Base-by-base conservation (phyloP, 2,797 vertebrate species). In the Eospalax fontanierii region DNA sequence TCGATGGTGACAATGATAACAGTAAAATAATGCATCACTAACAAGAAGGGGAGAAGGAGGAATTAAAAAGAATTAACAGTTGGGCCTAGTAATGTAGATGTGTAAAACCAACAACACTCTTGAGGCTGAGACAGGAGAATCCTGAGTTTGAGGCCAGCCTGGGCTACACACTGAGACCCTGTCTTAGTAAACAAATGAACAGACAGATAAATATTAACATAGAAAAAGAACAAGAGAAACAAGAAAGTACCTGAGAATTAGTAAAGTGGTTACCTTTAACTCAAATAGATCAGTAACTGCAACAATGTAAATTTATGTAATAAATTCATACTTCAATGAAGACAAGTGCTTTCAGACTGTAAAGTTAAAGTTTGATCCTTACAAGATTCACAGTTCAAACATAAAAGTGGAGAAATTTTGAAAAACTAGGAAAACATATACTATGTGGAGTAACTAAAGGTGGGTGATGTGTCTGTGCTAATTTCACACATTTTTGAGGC, bases 231-330 rank as follows among this genome's bases (percentile, higher is more conserved):
- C 19, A 3, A 8, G 30, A 5, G 33, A 46, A 59, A 82, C 65
- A 74, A 68, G 38, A 61, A 84, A 93, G 87, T 7, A 76, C n/a
- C 76, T 9, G 74, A 35, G n/a, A 70, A 74, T 90, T 54, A 54
- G 50, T 54, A 54, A 54, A 54, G 14, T 54, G 50, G 12, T 54
- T 9, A 54, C 46, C 46, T 46, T 46, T 46, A 54, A 54, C 50
- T 9, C 50, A 54, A 54, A 54, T 5, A 46, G 46, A 46, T 46
- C 46, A 46, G 46, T 46, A 46, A 46, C 46, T 54, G 50, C 14
- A 54, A 54, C 50, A 54, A 54, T 15, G 50, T 54, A 54, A 54
- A 54, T 54, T 54, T 12, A 54, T 70, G 43, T 28, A 63, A 19
- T 9, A 54, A 82, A 84, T 33, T 46, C 1, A 28, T 28, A 65